These are phyloP conservation scores for Drosophila kepulauana DNA, from an alignment of 1,140 invertebrate genomes.

Conservation along the genomic window DNA sequence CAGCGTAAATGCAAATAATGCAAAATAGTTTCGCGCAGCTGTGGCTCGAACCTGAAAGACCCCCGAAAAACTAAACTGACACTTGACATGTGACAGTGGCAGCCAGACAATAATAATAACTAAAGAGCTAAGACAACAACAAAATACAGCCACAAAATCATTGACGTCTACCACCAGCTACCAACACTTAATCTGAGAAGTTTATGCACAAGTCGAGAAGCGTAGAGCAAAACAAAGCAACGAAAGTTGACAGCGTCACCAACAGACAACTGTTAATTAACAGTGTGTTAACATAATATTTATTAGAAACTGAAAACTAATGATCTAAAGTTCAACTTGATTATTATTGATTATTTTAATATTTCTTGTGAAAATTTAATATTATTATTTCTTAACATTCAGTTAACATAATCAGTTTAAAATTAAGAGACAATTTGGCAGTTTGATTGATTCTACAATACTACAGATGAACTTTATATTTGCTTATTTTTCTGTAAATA, in stretches of 20 bases:
- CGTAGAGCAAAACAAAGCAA: neutral
- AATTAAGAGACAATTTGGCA: neutral
- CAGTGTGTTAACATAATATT: neutral
- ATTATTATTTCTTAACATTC: no score
- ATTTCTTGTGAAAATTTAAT: no score
- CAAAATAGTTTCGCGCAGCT: slow-evolving; percentile 74
- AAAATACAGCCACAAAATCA: slow-evolving; percentile 24
- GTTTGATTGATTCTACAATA: no score
- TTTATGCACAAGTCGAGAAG: slow-evolving; percentile 10
- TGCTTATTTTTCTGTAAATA: no score
- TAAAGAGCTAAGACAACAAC: slow-evolving; percentile 1
- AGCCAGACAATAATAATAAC: slow-evolving; percentile 70
- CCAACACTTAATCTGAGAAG: slow-evolving; percentile 33
- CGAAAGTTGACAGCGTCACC: neutral
- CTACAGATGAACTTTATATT: no score
- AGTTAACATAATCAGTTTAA: no score
- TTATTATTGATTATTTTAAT: no score
- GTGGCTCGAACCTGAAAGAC: slow-evolving; percentile 40
- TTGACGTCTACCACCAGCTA: slow-evolving; percentile 15
- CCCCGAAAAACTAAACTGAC: slow-evolving; percentile 49
- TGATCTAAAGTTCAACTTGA: no score
- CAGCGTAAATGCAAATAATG: slow-evolving; percentile 62
- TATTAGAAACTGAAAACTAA: neutral
- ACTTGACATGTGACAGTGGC: slow-evolving; percentile 73
- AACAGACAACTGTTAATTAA: slow-evolving; percentile 21